Evolutionary conservation across 2,113 vertebrate species (phyloP), one percentile per base, ranked within the genome.

Genomic region (Haemorhous mexicanus): DNA sequence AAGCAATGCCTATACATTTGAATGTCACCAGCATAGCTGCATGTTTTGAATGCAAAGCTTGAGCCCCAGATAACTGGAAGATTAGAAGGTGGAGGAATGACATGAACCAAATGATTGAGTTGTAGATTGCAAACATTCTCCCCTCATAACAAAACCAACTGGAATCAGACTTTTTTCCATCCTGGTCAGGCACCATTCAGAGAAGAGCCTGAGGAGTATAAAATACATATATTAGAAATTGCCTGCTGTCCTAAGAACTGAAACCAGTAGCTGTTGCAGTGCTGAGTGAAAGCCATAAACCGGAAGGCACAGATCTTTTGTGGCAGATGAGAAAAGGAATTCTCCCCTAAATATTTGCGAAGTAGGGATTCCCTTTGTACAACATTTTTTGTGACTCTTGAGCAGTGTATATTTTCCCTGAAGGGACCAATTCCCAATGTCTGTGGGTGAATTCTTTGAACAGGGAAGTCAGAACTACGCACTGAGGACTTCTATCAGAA

Each of bases 61-160:
- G 47, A 91, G 64, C 6, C 10, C 11, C 17, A 50, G 27, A 39
- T 64, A 72, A 32, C 2, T 27, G 28, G 19, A 13, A 10, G 5
- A 44, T 69, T 72, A 23, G 8, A 76, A 58, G 24, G 33, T 32
- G 10, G 17, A 90, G 59, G 18, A 88, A 76, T 62, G 15, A 39
- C 2, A 0, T 26, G 21, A 55, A 58, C 4, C 23, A 67, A 75
- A 72, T 30, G 3, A 39, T 16, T 49, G 39, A 59, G 35, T 63
- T 0, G 0, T 28, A 20, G 20, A 28, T 37, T 78, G 35, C 32
- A 84, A 72, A 12, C 7, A 24, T 35, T 28, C 6, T 68, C 10
- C 24, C 13, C 26, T 23, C 17, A 63, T 33, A 52, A 19, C 24
- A n/a, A 19, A 74, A 67, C 23, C 2, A 3, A 3, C 13, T 84